Evolutionary conservation across 2,797 vertebrate genomes (phyloP).

Genomic region (Pseudomugil gertrudae): DNA sequence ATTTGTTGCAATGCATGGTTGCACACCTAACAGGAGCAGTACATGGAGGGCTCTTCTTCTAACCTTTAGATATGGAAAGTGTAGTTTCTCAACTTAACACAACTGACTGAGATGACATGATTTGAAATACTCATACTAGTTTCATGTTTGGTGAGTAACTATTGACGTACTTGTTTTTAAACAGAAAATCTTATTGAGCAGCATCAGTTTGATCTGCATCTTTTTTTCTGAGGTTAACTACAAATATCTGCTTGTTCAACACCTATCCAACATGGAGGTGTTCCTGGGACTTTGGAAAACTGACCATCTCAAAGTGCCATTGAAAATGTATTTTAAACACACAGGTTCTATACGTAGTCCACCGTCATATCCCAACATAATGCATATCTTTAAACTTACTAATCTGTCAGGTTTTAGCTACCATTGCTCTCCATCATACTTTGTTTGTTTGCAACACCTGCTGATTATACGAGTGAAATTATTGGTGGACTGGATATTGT

Average conservation of each 20-base stretch:
- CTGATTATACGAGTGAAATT: constrained; percentile 1
- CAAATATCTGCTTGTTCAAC: neutral
- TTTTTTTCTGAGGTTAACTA: neutral
- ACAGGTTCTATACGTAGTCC: neutral
- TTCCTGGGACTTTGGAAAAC: too few species aligned
- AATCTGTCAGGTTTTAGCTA: neutral
- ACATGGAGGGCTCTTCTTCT: too few species aligned
- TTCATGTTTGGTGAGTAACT: neutral
- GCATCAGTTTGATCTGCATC: neutral
- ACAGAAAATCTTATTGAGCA: constrained; percentile 4
- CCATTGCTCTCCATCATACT: constrained; percentile 7
- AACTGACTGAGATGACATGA: neutral
- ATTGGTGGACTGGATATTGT: neutral
- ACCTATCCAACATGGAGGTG: too few species aligned
- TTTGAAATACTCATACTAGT: neutral
- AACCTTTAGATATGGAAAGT: too few species aligned
- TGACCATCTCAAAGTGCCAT: neutral
- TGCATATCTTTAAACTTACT: neutral
- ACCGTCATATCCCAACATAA: too few species aligned
- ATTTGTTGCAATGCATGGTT: too few species aligned
- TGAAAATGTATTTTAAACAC: neutral
- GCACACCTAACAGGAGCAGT: too few species aligned
- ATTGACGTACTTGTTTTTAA: neutral
- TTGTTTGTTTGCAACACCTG: constrained; percentile 21
- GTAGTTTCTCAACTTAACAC: too few species aligned